Evolutionary conservation across 2,113 vertebrate genomes (phyloP).

Genomic region (Aegithalos caudatus): DNA sequence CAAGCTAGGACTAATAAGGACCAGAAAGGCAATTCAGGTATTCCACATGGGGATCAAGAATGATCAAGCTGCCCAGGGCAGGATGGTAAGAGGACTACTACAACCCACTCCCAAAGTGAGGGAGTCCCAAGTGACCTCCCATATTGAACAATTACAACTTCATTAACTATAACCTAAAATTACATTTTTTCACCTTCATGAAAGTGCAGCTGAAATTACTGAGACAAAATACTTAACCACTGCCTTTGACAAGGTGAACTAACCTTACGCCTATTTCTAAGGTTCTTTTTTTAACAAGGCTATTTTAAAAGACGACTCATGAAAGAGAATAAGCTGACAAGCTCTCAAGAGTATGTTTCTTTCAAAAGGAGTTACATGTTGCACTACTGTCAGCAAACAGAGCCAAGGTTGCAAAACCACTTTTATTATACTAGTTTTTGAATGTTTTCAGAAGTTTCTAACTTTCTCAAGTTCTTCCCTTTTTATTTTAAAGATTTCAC

Average conservation of each 20-base stretch:
- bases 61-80: not conserved
- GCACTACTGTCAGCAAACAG: not conserved
- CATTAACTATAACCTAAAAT: not conserved
- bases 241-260: not conserved
- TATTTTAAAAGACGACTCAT: not conserved
- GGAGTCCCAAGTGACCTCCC: not conserved
- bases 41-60: not conserved
- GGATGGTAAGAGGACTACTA: not conserved
- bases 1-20: not conserved
- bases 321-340: not conserved
- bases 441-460: not conserved
- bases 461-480: not conserved
- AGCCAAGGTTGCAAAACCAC: not conserved
- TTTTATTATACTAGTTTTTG: not conserved
- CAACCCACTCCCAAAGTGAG: not conserved
- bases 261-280: not conserved
- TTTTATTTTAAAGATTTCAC: not conserved
- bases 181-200: not conserved
- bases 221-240: not conserved
- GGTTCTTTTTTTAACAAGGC: not conserved
- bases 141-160: not conserved
- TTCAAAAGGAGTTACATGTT: not conserved
- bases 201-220: not conserved
- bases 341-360: not conserved
- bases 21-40: fast-evolving